These are phyloP conservation scores for Pelagia noctiluca DNA, from an alignment of 30 jellyfish, hydroid and myxozoan species.

Conservation along the genomic window DNA sequence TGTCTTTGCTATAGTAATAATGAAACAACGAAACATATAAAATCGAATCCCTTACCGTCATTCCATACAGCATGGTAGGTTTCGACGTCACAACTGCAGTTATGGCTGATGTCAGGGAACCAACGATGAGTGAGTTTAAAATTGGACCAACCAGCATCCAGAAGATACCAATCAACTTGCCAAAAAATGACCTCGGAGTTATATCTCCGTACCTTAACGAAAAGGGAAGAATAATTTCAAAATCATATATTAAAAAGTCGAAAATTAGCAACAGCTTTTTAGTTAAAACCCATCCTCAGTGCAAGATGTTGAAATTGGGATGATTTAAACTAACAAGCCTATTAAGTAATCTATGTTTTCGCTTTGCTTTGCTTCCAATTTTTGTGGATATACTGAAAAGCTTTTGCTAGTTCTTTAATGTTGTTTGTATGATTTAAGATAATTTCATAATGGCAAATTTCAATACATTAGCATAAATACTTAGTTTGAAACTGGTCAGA, in stretches of 20 bases:
- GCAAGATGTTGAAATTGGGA: no score
- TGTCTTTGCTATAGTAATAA: background rate
- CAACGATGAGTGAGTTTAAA: slow-evolving; percentile 73
- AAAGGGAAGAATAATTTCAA: background rate
- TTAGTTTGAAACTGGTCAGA: no score
- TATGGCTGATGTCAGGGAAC: slow-evolving; percentile 70
- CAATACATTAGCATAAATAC: no score
- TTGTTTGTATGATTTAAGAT: no score
- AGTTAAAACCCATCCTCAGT: no score
- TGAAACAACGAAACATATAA: background rate
- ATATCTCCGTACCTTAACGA: slow-evolving; percentile 84
- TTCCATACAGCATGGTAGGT: slow-evolving; percentile 68
- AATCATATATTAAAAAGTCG: background rate
- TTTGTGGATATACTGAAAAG: background rate
- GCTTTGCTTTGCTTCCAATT: no score
- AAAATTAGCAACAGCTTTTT: background rate
- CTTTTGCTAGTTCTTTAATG: no score
- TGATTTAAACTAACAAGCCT: no score
- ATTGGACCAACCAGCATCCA: slow-evolving; percentile 91
- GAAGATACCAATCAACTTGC: slow-evolving; percentile 50
- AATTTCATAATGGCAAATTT: no score
- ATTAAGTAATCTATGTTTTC: no score
- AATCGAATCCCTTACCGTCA: slow-evolving; percentile 37
- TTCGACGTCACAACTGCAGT: slow-evolving; percentile 40
- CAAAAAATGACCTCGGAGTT: slow-evolving; percentile 73